These are phyloP conservation scores for Zaprionus ornatus DNA, from an alignment of 1,140 invertebrate genomes.

Conservation along the genomic window DNA sequence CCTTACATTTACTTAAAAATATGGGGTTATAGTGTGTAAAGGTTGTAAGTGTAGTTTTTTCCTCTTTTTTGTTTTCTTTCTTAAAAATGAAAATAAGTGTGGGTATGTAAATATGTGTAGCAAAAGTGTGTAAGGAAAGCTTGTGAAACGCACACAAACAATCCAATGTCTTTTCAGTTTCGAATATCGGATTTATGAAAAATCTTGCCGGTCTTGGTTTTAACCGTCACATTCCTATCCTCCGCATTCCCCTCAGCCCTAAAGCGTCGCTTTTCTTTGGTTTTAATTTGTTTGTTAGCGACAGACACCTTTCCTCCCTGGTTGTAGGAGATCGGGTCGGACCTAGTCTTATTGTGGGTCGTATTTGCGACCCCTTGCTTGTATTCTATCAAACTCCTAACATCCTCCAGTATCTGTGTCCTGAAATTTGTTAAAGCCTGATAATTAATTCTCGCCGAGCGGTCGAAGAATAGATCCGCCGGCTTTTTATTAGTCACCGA, in stretches of 20 bases:
- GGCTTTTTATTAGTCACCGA: constrained; percentile 1
- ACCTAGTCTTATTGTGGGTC: background rate
- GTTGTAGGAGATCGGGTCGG: background rate
- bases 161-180: background rate
- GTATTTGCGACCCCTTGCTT: background rate
- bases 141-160: no score
- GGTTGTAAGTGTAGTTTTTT: no score
- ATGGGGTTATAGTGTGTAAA: no score
- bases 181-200: background rate
- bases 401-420: background rate
- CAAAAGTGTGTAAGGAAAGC: no score
- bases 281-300: background rate
- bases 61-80: no score
- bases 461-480: background rate
- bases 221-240: background rate
- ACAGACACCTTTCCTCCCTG: background rate
- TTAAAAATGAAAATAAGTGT: no score
- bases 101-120: no score
- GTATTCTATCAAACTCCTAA: background rate
- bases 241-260: background rate
- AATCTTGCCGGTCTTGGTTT: background rate
- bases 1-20: no score
- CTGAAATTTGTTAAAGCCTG: background rate
- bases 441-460: background rate
- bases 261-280: background rate